Base-by-base conservation (phyloP, 2,888 invertebrate genomes). In the Stegophylla sp. region DNA sequence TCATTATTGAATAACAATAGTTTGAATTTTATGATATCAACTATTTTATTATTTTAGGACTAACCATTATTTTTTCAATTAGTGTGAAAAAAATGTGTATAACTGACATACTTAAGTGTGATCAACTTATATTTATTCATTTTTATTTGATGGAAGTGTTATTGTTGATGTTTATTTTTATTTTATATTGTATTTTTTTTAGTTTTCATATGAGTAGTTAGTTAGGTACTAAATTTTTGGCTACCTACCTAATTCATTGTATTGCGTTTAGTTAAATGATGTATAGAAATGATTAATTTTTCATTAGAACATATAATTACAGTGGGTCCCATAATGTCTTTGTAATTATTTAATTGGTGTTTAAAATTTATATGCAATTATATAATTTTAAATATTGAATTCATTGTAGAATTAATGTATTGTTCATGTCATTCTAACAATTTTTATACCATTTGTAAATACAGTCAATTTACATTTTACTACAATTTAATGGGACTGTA, bases 161-260 rank as follows among this genome's bases (percentile, higher is more conserved):
- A 72, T 10, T 43, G 51, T 34, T n/a, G n/a, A n/a, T n/a, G n/a
- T 34, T 56, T 9, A 71, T 59, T 73, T 73, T 15, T 45, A 59
- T 7, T 28, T 73, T n/a, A 2, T n/a, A 26, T 43, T 59, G n/a
- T n/a, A n/a, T 73, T 26, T 26, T 59, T 48, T 41, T 41, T 43
- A 12, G 51, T 51, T 17, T 34, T 51, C 13, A 15, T 34, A 34
- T 34, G 1, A 20, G 34, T n/a, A 13, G 20, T 1, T 23, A n/a
- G 26, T 61, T n/a, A 28, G 28, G 28, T 45, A 20, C 28, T 41
- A 20, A 10, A 43, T 56, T 43, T 59, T 61, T 13, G 26, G 12
- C 43, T 61, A 17, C 9, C 20, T n/a, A n/a, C n/a, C n/a, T n/a
- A n/a, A n/a, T n/a, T n/a, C n/a, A n/a, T n/a, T n/a, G n/a, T n/a